A percentile compares a stretch with the other conserved stretches of the same genome.
phyloP scores from a whole-genome alignment of 2,888 invertebrate species.

The Diarsia rubi region DNA sequence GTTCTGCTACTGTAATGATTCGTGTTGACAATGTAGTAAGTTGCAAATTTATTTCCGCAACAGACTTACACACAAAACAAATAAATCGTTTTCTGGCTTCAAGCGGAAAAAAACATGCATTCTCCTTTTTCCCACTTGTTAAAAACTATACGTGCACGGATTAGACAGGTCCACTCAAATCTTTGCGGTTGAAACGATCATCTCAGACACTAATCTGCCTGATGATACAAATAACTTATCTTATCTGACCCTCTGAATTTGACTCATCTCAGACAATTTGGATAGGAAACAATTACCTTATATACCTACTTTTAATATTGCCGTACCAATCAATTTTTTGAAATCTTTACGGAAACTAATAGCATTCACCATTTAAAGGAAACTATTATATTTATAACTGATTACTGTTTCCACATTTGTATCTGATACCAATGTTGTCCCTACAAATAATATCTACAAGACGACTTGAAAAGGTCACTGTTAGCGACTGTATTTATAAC shows the following conservation, averaged over 20 bases:
- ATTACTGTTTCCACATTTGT: neutral
- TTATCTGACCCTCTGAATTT: neutral
- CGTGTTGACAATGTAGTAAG: slow-evolving; percentile 1
- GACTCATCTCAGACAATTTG: neutral
- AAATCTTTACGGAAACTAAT: neutral
- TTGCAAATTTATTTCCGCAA: neutral
- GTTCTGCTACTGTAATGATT: slow-evolving; percentile 15
- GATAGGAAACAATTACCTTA: neutral
- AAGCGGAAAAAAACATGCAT: neutral
- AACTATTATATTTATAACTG: neutral
- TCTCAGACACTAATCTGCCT: neutral
- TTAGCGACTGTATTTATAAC: slow-evolving; percentile 22
- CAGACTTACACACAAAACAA: neutral
- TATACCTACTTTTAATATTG: neutral
- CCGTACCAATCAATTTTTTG: neutral
- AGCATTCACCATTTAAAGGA: neutral
- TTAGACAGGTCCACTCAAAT: neutral
- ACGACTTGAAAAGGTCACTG: slow-evolving; percentile 3
- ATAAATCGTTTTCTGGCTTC: neutral
- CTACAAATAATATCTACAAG: neutral
- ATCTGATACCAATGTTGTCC: neutral
- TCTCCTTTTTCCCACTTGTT: neutral
- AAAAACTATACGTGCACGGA: neutral
- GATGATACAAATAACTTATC: neutral
- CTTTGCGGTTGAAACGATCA: neutral